Evolutionary conservation across 64 coral and sea anemone species (phyloP).

Genomic region (Stylophora pistillata): DNA sequence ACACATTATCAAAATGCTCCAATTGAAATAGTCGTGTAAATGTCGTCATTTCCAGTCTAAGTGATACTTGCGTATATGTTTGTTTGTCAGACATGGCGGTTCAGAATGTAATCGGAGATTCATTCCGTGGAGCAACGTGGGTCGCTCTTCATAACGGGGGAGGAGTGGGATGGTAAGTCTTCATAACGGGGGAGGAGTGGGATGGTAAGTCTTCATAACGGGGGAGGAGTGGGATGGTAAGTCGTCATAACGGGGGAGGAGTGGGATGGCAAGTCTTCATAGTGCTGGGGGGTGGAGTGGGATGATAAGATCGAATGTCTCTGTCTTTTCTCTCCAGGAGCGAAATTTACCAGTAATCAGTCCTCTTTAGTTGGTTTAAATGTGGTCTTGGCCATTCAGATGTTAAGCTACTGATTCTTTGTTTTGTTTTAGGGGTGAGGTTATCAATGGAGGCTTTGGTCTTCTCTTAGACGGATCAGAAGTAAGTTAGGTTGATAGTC

Average conservation of each 20-base stretch:
- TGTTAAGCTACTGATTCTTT: background rate
- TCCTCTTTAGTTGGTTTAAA: too few species aligned
- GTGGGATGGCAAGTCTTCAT: background rate
- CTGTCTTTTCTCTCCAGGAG: too few species aligned
- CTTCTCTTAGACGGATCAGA: slow-evolving; percentile 91
- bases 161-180: slow-evolving; percentile 87
- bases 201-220: too few species aligned
- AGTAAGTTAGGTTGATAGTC: slow-evolving; percentile 21
- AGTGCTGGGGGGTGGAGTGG: too few species aligned
- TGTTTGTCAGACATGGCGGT: slow-evolving; percentile 90
- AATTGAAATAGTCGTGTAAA: background rate
- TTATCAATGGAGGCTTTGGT: slow-evolving; percentile 95
- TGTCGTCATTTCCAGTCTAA: background rate
- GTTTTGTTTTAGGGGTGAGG: slow-evolving; percentile 83
- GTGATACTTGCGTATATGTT: background rate
- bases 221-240: too few species aligned
- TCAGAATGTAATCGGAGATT: slow-evolving; percentile 91
- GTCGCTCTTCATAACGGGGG: slow-evolving; percentile 94
- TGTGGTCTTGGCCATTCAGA: too few species aligned
- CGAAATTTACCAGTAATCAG: too few species aligned
- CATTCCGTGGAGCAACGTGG: slow-evolving; percentile 97
- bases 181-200: background rate
- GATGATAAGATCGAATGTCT: background rate
- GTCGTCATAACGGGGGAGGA: too few species aligned
- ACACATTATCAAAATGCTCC: background rate